Conservation (phyloP, 1,140 invertebrate species). For the Lepidurus couesii region DNA sequence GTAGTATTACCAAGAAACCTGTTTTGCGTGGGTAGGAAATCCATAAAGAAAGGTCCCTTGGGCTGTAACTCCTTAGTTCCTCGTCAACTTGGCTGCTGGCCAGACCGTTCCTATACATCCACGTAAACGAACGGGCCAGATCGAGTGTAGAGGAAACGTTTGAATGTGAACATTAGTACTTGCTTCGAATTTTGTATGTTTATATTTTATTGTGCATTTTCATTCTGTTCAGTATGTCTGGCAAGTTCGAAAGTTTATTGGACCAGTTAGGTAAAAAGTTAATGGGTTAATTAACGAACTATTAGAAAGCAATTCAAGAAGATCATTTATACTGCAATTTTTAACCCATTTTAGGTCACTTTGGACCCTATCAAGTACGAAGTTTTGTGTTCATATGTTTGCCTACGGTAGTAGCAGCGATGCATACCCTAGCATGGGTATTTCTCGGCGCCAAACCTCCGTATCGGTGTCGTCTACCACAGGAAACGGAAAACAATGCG, state of each 20-base stretch:
- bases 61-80: not conserved
- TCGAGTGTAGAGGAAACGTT: not conserved
- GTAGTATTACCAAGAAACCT: not conserved
- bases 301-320: too few species aligned
- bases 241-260: not conserved
- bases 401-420: not conserved
- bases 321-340: too few species aligned
- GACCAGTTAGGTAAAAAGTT: not conserved
- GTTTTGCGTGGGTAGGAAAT: not conserved
- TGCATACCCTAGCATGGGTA: slow-evolving; percentile 10
- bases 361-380: slow-evolving; percentile 1
- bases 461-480: not conserved
- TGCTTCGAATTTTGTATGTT: not conserved
- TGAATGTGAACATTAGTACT: not conserved
- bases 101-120: not conserved
- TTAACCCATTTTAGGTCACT: not conserved
- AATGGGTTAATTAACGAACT: not conserved
- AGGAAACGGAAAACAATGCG: not conserved
- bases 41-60: not conserved
- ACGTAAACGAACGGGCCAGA: too few species aligned
- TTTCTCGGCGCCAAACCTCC: slow-evolving; percentile 2
- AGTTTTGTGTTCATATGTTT: not conserved
- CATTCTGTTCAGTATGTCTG: not conserved
- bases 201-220: not conserved
- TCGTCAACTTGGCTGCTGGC: not conserved